Percentiles rank a stretch among this genome's conserved stretches.
phyloP scores from a whole-genome alignment of 2,888 invertebrate genomes.

The Volucella bombylans region DNA sequence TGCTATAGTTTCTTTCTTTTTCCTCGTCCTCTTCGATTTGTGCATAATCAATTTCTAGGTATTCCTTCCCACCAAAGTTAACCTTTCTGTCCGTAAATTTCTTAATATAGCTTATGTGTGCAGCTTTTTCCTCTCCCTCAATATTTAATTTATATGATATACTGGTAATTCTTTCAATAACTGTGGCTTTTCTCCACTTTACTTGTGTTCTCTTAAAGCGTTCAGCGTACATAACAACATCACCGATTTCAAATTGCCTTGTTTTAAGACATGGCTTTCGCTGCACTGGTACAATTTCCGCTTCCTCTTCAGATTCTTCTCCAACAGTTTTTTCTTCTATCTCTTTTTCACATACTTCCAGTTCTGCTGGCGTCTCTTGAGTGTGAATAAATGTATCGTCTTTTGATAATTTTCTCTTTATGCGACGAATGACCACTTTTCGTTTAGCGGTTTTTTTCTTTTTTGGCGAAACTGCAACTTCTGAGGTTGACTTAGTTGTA shows the following conservation, averaged over 20 bases:
- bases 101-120: slow-evolving; percentile 81
- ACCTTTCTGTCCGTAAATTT: slow-evolving; percentile 81
- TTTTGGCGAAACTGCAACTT: slow-evolving; percentile 65
- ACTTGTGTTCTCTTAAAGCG: slow-evolving; percentile 80
- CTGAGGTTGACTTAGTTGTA: background rate
- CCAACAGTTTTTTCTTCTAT: slow-evolving; percentile 75
- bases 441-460: slow-evolving; percentile 79
- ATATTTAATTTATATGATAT: slow-evolving; percentile 81
- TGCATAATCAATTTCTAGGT: slow-evolving; percentile 82
- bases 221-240: slow-evolving; percentile 80
- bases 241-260: slow-evolving; percentile 80
- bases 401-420: slow-evolving; percentile 80
- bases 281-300: slow-evolving; percentile 74
- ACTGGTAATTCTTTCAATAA: slow-evolving; percentile 81
- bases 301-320: slow-evolving; percentile 70
- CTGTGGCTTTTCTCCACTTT: slow-evolving; percentile 80
- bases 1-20: slow-evolving; percentile 80
- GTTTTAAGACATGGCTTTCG: slow-evolving; percentile 79
- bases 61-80: slow-evolving; percentile 81
- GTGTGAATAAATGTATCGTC: slow-evolving; percentile 78
- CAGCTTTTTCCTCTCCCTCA: slow-evolving; percentile 81
- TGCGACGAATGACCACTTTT: slow-evolving; percentile 81
- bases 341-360: slow-evolving; percentile 80
- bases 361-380: slow-evolving; percentile 76
- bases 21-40: slow-evolving; percentile 81